These are phyloP conservation scores for Thumatha senex DNA, from an alignment of 2,888 invertebrate genomes.

Conservation along the genomic window DNA sequence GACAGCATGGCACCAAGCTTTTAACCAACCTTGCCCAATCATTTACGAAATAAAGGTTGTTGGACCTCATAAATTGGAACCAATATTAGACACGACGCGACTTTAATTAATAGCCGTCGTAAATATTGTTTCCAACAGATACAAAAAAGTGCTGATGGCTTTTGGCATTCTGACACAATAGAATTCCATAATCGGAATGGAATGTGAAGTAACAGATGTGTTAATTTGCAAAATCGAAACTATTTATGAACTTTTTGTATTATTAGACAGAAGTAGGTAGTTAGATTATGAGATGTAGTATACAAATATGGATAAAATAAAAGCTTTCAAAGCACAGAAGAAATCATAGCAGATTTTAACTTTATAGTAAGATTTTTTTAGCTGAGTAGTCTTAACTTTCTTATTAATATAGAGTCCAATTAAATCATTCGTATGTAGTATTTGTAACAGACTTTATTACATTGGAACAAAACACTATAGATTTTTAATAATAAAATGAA, in stretches of 20 bases:
- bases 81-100: conserved; percentile 33
- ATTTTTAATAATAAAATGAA: too few species aligned
- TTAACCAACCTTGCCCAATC: conserved; percentile 26
- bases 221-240: conserved; percentile 46
- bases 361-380: too few species aligned
- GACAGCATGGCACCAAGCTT: conserved; percentile 52
- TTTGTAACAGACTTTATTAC: too few species aligned
- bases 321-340: too few species aligned
- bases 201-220: conserved; percentile 45
- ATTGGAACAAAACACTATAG: too few species aligned
- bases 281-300: too few species aligned
- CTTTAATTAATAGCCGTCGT: conserved; percentile 53
- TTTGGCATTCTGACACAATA: conserved; percentile 40
- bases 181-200: conserved; percentile 19
- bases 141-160: conserved; percentile 44
- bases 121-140: conserved; percentile 51
- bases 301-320: too few species aligned
- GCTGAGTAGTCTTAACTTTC: too few species aligned
- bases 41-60: conserved; percentile 24
- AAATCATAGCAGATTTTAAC: too few species aligned
- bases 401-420: too few species aligned
- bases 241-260: conserved; percentile 20
- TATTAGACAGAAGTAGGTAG: conserved; percentile 5
- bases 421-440: not conserved
- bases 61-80: conserved; percentile 25